Evolutionary conservation across 2,888 invertebrate genomes (phyloP).

Genomic region (Lomographa bimaculata): DNA sequence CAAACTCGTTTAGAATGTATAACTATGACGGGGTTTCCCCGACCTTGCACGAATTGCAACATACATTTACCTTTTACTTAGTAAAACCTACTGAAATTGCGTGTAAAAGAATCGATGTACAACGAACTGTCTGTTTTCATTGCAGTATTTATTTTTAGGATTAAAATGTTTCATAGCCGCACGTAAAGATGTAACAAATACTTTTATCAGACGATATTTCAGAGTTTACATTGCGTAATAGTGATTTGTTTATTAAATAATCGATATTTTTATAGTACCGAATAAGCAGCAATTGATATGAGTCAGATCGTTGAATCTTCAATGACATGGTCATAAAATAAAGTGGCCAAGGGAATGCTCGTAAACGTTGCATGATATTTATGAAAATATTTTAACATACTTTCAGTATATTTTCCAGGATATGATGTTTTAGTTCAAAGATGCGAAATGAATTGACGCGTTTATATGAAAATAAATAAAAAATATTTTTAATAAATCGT

Average conservation of each 20-base stretch:
- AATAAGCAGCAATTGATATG: constrained; percentile 16
- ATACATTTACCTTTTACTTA: constrained; percentile 8
- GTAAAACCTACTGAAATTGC: constrained; percentile 1
- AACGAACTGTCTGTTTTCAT: constrained; percentile 1
- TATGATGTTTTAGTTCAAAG: constrained; percentile 7
- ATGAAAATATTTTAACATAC: constrained; percentile 16
- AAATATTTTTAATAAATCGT: too few relatives aligned
- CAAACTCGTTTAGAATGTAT: constrained; percentile 17
- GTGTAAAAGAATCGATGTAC: constrained; percentile 1
- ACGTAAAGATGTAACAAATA: too few relatives aligned
- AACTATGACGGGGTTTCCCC: constrained; percentile 19
- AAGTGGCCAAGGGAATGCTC: constrained; percentile 18
- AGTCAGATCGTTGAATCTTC: constrained; percentile 15
- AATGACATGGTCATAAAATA: constrained; percentile 17
- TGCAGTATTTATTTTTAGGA: too few relatives aligned
- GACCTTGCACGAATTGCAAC: constrained; percentile 17
- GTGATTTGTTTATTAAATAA: constrained; percentile 13
- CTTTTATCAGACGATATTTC: constrained; percentile 13
- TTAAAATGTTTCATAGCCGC: too few relatives aligned
- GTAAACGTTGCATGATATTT: constrained; percentile 10
- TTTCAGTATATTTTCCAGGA: constrained; percentile 18
- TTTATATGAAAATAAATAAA: too few relatives aligned
- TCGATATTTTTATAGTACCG: constrained; percentile 17
- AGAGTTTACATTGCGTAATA: constrained; percentile 18
- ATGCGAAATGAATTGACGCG: too few relatives aligned